Percentiles rank a stretch among this genome's conserved stretches.
Conservation (phyloP, 1,140 invertebrate species). For the Bemisia tabaci region DNA sequence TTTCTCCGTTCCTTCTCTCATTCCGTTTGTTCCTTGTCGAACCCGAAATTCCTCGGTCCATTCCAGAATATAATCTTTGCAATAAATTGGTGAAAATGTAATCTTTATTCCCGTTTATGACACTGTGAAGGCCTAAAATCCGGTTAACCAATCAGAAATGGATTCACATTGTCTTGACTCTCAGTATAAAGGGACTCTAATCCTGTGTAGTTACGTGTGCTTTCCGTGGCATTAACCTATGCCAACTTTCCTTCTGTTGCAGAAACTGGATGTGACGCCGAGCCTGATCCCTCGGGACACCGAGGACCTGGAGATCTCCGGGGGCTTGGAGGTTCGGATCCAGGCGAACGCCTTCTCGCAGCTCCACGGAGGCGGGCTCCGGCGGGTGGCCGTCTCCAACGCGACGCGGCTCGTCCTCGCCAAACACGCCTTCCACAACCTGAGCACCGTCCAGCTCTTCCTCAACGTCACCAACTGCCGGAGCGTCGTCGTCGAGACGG, state of each 20-base stretch:
- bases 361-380: slow-evolving; percentile 31
- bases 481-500: slow-evolving; percentile 36
- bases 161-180: too few relatives aligned
- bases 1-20: too few relatives aligned
- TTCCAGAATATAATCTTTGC: too few relatives aligned
- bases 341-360: slow-evolving; percentile 34
- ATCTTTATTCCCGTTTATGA: too few relatives aligned
- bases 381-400: slow-evolving; percentile 34
- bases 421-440: slow-evolving; percentile 38
- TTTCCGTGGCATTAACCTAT: too few relatives aligned
- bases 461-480: slow-evolving; percentile 32
- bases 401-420: slow-evolving; percentile 35
- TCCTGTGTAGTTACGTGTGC: too few relatives aligned
- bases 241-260: slow-evolving; percentile 28
- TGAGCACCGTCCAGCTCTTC: slow-evolving; percentile 29
- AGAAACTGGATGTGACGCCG: slow-evolving; percentile 38
- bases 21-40: too few relatives aligned
- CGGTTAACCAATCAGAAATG: too few relatives aligned
- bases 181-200: too few relatives aligned
- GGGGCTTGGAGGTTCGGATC: slow-evolving; percentile 41
- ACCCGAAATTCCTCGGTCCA: too few relatives aligned
- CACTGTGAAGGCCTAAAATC: too few relatives aligned
- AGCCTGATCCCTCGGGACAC: slow-evolving; percentile 37
- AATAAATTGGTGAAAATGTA: too few relatives aligned
- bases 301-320: slow-evolving; percentile 41